Conservation (phyloP, 2,113 vertebrate genomes). For the Pongo pygmaeus region DNA sequence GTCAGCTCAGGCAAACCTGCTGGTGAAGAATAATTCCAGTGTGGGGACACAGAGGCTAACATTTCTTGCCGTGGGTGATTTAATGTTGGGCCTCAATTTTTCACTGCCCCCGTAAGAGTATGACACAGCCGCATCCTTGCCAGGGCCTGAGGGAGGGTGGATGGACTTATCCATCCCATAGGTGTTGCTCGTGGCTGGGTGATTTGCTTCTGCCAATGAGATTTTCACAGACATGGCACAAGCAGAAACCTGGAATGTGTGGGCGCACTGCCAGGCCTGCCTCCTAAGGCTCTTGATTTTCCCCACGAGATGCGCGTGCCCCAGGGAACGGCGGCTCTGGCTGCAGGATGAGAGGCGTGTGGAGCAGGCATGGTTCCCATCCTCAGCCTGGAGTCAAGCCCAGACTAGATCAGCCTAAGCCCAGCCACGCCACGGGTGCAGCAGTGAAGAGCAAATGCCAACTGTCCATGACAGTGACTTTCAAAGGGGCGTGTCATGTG, state of each 20-base stretch:
- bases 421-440: background rate
- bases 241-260: background rate
- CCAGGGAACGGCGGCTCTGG: background rate
- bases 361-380: background rate
- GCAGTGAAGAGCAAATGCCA: background rate
- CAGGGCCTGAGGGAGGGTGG: no score
- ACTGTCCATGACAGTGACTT: background rate
- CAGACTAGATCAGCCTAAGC: background rate
- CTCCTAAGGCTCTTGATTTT: background rate
- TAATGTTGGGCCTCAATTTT: background rate
- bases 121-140: background rate
- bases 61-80: background rate
- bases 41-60: background rate
- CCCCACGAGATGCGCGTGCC: rapidly evolving
- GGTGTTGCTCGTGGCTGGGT: no score
- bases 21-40: background rate
- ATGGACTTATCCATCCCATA: no score
- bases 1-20: background rate
- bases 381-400: background rate
- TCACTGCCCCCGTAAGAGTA: background rate
- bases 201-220: no score
- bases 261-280: no score
- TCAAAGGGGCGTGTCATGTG: background rate
- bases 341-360: no score
- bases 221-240: rapidly evolving